A percentile compares a stretch with the other conserved stretches of the same genome.
Conservation (phyloP, 1,140 invertebrate genomes). For the Drosophila nikananu region DNA sequence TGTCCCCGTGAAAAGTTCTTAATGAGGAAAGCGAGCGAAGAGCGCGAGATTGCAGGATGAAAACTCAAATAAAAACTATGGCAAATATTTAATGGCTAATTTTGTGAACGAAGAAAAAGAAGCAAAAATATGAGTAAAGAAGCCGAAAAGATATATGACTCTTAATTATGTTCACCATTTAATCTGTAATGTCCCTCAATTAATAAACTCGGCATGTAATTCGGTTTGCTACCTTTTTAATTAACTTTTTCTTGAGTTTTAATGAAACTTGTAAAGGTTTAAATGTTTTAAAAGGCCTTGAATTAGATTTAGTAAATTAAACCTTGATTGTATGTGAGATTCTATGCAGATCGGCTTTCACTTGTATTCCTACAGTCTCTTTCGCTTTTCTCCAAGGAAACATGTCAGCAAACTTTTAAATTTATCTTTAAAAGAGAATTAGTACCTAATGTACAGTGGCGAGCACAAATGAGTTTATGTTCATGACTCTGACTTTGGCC, state of each 20-base stretch:
- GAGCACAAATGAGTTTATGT: too few species aligned
- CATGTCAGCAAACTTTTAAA: too few species aligned
- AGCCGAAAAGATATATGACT: not conserved
- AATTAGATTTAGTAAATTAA: too few species aligned
- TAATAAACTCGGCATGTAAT: not conserved
- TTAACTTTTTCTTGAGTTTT: not conserved
- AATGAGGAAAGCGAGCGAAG: slow-evolving; percentile 32
- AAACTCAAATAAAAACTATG: slow-evolving; percentile 50
- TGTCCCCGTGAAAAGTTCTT: slow-evolving; percentile 40
- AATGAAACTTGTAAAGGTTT: too few species aligned
- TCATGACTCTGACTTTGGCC: too few species aligned
- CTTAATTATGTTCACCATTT: slow-evolving; percentile 2
- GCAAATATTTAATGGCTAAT: slow-evolving; percentile 24
- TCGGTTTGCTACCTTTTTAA: not conserved
- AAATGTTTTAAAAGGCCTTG: too few species aligned
- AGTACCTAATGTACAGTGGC: too few species aligned
- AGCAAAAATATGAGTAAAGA: not conserved
- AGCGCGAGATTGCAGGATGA: slow-evolving; percentile 1
- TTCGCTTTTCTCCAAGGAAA: too few species aligned
- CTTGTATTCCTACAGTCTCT: too few species aligned
- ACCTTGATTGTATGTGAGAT: too few species aligned
- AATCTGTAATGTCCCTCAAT: slow-evolving; percentile 4
- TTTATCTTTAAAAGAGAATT: too few species aligned
- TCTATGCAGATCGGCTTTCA: not conserved
- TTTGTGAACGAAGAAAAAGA: not conserved